phyloP scores from a whole-genome alignment of 2,113 vertebrate genomes.

The Vireo altiloquus region DNA sequence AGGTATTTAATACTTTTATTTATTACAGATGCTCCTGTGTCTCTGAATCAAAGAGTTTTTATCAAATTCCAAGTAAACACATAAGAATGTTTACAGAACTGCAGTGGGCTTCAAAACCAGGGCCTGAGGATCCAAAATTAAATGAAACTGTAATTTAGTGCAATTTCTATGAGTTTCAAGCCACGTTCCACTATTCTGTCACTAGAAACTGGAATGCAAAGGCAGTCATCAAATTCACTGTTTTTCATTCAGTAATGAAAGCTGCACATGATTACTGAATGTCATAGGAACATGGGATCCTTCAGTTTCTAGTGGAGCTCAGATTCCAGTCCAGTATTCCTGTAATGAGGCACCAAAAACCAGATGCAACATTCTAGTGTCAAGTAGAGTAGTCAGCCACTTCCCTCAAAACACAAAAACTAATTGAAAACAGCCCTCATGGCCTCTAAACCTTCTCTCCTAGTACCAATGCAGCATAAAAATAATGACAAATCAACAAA shows the following conservation, averaged over 20 bases:
- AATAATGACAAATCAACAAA: not conserved
- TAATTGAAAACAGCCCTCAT: not conserved
- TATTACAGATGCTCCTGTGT: not conserved
- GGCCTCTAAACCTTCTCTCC: not conserved
- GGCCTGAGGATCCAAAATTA: not conserved
- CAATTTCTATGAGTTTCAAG: not conserved
- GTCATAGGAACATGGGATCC: not conserved
- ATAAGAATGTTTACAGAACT: not conserved
- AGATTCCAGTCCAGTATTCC: not conserved
- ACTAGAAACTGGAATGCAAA: not conserved
- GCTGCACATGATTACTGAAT: not conserved
- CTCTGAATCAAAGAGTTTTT: not conserved
- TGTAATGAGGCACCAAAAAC: not conserved
- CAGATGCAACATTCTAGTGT: not conserved
- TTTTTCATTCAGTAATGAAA: not conserved
- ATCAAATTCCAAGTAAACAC: not conserved
- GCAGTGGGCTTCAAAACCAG: not conserved
- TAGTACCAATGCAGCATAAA: not conserved
- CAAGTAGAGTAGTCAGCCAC: not conserved
- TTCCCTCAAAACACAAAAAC: not conserved
- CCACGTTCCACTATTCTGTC: not conserved
- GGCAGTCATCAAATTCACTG: not conserved
- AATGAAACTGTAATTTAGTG: not conserved
- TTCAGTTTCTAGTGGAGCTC: not conserved
- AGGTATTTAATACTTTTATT: not conserved